phyloP scores from a whole-genome alignment of 2,797 vertebrate species.

The Pterois miles region DNA sequence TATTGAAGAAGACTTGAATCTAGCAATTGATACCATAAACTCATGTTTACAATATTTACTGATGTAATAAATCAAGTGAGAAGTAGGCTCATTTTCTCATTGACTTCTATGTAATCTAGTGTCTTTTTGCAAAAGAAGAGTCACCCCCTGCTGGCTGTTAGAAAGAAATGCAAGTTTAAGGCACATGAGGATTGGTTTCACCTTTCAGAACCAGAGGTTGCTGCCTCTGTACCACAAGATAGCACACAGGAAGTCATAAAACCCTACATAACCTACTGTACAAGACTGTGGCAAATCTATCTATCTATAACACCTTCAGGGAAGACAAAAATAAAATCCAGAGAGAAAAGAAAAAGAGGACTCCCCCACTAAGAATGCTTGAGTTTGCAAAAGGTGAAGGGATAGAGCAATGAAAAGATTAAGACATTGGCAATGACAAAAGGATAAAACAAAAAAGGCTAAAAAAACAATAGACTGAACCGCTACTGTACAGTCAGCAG shows the following conservation, averaged over 20 bases:
- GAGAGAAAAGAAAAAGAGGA: not conserved
- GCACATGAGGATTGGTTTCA: no score
- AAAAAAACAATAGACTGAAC: not conserved
- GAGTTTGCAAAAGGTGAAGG: not conserved
- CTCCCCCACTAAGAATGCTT: not conserved
- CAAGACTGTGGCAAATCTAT: not conserved
- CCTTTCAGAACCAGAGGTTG: no score
- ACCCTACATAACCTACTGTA: not conserved
- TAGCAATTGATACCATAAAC: no score
- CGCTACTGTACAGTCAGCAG: not conserved
- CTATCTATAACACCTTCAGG: not conserved
- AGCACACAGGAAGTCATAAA: not conserved
- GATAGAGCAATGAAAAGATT: not conserved
- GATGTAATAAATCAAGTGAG: no score
- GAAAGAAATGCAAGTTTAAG: no score
- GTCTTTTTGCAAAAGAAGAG: no score
- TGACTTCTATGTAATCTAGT: no score
- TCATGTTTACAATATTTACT: no score
- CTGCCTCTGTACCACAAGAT: not conserved
- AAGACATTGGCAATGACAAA: not conserved
- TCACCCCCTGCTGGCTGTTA: no score
- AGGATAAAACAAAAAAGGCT: not conserved
- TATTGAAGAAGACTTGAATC: no score
- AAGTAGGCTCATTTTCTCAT: no score
- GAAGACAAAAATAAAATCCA: not conserved